phyloP scores from a whole-genome alignment of 2,797 vertebrate species.

The Sebastes jordani region DNA sequence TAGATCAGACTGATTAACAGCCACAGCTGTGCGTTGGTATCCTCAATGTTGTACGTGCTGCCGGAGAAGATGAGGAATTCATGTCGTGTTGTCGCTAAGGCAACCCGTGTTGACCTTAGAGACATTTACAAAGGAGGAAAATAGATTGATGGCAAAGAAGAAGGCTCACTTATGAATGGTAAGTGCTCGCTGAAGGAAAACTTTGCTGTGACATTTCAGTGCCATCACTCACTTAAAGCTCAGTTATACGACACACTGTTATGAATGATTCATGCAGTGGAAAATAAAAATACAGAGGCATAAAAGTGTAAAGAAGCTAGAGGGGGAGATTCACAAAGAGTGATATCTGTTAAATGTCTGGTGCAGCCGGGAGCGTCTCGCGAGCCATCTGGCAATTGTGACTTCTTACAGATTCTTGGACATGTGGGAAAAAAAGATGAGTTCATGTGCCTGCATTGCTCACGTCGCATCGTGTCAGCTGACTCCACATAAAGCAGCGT shows the following conservation, averaged over 20 bases:
- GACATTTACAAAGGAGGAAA: not conserved
- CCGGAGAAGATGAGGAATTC: not conserved
- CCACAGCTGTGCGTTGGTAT: not conserved
- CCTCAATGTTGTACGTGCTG: not conserved
- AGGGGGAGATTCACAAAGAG: slow-evolving; percentile 11
- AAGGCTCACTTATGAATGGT: not conserved
- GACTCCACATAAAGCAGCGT: not conserved
- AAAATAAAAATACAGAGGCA: slow-evolving; percentile 1
- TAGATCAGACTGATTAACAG: not conserved
- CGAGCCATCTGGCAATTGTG: slow-evolving; percentile 43
- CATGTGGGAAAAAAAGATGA: not conserved
- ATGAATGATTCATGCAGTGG: slow-evolving; percentile 29
- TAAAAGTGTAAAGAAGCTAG: not conserved
- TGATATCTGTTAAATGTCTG: slow-evolving; percentile 31
- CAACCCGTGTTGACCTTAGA: not conserved
- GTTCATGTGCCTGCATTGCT: slow-evolving; percentile 12
- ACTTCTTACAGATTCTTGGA: slow-evolving; percentile 36
- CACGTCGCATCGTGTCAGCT: not conserved
- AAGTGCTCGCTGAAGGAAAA: not conserved
- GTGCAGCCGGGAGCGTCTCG: slow-evolving; percentile 27
- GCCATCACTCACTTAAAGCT: not conserved
- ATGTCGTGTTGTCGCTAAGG: not conserved
- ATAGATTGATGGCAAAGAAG: not conserved
- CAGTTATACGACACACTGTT: not conserved
- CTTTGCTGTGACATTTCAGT: not conserved